These are phyloP conservation scores for Papilio elwesi DNA, from an alignment of 2,888 invertebrate genomes.

Conservation along the genomic window DNA sequence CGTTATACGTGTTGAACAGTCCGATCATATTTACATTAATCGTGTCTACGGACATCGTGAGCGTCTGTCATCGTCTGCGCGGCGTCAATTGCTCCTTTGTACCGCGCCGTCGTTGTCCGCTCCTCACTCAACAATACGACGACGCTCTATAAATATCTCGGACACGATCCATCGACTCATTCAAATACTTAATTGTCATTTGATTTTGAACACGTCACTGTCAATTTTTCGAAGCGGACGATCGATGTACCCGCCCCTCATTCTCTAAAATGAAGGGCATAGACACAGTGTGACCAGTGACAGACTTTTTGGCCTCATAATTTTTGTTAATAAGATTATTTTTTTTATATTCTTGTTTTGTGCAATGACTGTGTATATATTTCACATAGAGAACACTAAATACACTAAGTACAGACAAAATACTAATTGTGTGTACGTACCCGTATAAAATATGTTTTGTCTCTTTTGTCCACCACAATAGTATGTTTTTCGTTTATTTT, in stretches of 20 bases:
- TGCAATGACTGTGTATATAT: neutral
- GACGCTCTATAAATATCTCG: constrained; percentile 66
- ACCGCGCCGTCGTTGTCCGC: constrained; percentile 52
- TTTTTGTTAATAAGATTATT: neutral
- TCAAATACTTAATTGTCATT: constrained; percentile 53
- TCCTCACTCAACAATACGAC: constrained; percentile 64
- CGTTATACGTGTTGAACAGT: constrained; percentile 34
- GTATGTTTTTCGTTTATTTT: constrained; percentile 6
- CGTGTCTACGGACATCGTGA: constrained; percentile 43
- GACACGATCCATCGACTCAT: constrained; percentile 61
- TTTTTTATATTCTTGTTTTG: neutral
- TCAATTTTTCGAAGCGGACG: constrained; percentile 12
- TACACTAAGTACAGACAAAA: neutral
- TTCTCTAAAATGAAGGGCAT: neutral
- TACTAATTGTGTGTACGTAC: neutral
- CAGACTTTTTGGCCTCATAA: neutral
- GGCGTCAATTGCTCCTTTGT: constrained; percentile 75
- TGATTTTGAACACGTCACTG: constrained; percentile 32
- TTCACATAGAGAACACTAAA: no score
- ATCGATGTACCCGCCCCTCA: neutral
- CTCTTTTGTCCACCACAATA: neutral
- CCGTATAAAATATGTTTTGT: no score
- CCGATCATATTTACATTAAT: constrained; percentile 42
- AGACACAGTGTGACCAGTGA: neutral
- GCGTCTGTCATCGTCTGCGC: constrained; percentile 56